phyloP scores from a whole-genome alignment of 1,140 invertebrate species.

The Heliconius melpomene region DNA sequence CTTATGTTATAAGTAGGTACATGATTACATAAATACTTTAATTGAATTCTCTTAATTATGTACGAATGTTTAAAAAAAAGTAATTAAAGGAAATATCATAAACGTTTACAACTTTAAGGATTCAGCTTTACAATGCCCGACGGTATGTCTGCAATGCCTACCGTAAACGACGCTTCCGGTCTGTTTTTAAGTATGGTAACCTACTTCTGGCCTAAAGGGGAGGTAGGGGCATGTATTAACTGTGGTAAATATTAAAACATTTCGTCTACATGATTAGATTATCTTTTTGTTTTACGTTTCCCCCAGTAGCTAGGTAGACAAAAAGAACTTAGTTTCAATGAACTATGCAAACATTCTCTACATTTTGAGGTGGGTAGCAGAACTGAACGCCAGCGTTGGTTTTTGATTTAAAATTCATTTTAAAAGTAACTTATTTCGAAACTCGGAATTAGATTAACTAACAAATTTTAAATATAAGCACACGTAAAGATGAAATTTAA shows the following conservation, averaged over 20 bases:
- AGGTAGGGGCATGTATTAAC: neutral
- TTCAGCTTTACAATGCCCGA: constrained; percentile 54
- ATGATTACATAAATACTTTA: neutral
- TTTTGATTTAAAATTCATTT: too few species aligned
- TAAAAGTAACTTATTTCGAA: too few species aligned
- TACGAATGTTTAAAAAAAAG: constrained; percentile 45
- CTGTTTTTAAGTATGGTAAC: constrained; percentile 35
- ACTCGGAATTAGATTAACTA: too few species aligned
- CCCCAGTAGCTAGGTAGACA: too few species aligned
- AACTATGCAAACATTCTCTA: too few species aligned
- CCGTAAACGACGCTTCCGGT: constrained; percentile 58
- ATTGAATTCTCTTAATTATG: constrained; percentile 52
- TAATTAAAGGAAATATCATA: constrained; percentile 74
- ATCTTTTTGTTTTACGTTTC: too few species aligned
- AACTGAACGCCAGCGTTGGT: too few species aligned
- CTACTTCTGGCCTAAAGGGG: neutral
- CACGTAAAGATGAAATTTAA: too few species aligned
- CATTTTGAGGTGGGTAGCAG: too few species aligned
- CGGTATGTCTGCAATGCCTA: constrained; percentile 44
- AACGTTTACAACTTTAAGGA: constrained; percentile 57
- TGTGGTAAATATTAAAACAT: neutral
- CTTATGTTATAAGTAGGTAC: neutral
- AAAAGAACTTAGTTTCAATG: too few species aligned
- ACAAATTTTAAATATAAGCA: too few species aligned
- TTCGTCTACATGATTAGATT: too few species aligned